Base-by-base conservation (phyloP, 2,797 vertebrate genomes). In the Hydrolagus colliei region DNA sequence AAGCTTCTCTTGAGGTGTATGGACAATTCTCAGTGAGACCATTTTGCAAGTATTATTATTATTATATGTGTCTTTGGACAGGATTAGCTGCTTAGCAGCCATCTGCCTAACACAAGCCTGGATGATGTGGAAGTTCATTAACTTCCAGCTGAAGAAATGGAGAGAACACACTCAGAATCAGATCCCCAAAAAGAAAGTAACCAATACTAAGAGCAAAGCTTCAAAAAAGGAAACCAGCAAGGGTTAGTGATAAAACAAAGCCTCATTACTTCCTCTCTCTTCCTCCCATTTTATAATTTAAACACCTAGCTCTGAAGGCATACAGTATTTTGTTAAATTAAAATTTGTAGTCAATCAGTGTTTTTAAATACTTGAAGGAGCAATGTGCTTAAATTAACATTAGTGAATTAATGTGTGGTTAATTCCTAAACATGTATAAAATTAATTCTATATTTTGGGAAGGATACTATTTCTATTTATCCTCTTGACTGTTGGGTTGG, bases 101-200 rank as follows among this genome's bases (percentile, higher is more conserved):
- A 93, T 96, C 89, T 96, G 95, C 89, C 91, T 96, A 89, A 96
- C 95, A 8, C 95, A 96, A 90, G 94, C 95, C 86, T 96, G 96
- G 96, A 96, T 96, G 95, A 96, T 96, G 95, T 95, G 95, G 95
- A 96, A 95, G 90, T 96, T 96, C 89, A 95, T 96, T 88, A 95
- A 95, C 91, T 96, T 96, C 88, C 95, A 96, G 88, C 89, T 96
- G 88, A 96, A 96, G 89, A 96, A 95, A 90, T 96, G 94, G 95
- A 89, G 95, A 87, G 95, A 96, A 87, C 93, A 95, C 90, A 93
- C 91, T 88, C 94, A 94, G 91, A 94, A 93, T 88, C 94, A 95
- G 87, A 93, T 94, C 73, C 92, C 91, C 32, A 95, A 93, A 92
- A 94, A 93, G 89, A 95, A 94, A 89, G 61, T 88, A 0, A 90